Percentiles rank a stretch among this genome's conserved stretches.
phyloP scores from a whole-genome alignment of 2,113 vertebrate genomes.

The Solenodon paradoxus region DNA sequence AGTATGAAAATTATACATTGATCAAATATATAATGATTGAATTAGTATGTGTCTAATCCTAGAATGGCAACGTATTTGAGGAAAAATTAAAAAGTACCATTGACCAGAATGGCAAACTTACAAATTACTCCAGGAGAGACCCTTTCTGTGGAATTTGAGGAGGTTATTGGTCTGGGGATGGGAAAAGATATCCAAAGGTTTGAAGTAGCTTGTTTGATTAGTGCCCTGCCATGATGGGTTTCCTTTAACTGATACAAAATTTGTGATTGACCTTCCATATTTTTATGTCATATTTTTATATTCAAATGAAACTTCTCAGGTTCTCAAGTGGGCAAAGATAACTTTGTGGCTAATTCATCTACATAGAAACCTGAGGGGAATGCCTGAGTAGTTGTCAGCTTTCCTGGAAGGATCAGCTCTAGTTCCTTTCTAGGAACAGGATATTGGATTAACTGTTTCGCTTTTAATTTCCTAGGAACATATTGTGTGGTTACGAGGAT shows the following conservation, averaged over 20 bases:
- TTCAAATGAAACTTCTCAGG: background rate
- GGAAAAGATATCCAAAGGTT: background rate
- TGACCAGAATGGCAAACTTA: background rate
- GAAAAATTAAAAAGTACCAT: background rate
- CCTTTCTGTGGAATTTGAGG: background rate
- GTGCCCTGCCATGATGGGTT: background rate
- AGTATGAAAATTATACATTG: background rate
- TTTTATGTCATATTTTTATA: background rate
- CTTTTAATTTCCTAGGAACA: conserved; percentile 52
- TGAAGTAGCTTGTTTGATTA: background rate
- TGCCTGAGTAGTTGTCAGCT: background rate
- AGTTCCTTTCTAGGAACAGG: background rate
- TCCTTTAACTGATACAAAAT: conserved; percentile 12
- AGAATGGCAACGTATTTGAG: background rate
- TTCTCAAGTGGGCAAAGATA: background rate
- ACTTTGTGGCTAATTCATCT: background rate
- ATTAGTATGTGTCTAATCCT: background rate
- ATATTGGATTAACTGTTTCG: conserved; percentile 29
- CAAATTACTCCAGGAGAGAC: background rate
- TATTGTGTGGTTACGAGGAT: conserved; percentile 23
- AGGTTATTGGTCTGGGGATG: background rate
- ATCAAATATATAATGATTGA: background rate
- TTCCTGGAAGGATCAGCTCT: background rate
- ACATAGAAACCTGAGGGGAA: background rate
- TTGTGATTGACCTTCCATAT: background rate